A percentile compares a stretch with the other conserved stretches of the same genome.
phyloP scores from a whole-genome alignment of 1,140 invertebrate genomes.

The Drosophila oshimai region DNA sequence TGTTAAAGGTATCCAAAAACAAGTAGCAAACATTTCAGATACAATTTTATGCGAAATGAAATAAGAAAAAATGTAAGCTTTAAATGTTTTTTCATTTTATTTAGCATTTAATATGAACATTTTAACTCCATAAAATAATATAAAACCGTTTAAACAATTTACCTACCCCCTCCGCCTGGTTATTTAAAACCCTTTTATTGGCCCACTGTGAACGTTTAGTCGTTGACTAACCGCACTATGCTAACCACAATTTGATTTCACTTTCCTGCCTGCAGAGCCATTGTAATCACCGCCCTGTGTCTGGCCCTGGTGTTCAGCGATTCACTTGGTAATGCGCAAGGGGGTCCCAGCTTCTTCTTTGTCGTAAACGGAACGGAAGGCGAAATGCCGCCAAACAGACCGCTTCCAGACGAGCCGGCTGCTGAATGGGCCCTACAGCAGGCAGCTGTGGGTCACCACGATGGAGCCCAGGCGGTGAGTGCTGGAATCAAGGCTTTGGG shows the following conservation, averaged over 20 bases:
- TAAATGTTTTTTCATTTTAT: neutral
- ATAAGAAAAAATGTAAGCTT: no score
- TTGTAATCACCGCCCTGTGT: slow-evolving; percentile 63
- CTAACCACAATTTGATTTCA: slow-evolving; percentile 56
- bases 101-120: no score
- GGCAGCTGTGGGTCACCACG: slow-evolving; percentile 17
- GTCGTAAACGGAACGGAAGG: slow-evolving; percentile 42
- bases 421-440: slow-evolving; percentile 63
- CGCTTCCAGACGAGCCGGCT: slow-evolving; percentile 61
- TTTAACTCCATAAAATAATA: neutral
- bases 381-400: slow-evolving; percentile 19
- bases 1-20: no score
- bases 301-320: slow-evolving; percentile 49
- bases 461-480: slow-evolving; percentile 49
- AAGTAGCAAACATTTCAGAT: no score
- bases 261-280: slow-evolving; percentile 54
- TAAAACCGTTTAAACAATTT: neutral
- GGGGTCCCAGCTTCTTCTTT: slow-evolving; percentile 61
- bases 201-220: slow-evolving; percentile 44
- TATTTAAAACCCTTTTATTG: slow-evolving; percentile 14
- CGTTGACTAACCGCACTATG: slow-evolving; percentile 19
- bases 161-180: neutral
- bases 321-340: neutral
- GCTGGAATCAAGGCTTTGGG: slow-evolving; percentile 85
- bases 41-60: no score